A percentile compares a stretch with the other conserved stretches of the same genome.
These are phyloP conservation scores for Geotrypetes seraphini DNA, from an alignment of 2,797 vertebrate species.

Conservation along the genomic window DNA sequence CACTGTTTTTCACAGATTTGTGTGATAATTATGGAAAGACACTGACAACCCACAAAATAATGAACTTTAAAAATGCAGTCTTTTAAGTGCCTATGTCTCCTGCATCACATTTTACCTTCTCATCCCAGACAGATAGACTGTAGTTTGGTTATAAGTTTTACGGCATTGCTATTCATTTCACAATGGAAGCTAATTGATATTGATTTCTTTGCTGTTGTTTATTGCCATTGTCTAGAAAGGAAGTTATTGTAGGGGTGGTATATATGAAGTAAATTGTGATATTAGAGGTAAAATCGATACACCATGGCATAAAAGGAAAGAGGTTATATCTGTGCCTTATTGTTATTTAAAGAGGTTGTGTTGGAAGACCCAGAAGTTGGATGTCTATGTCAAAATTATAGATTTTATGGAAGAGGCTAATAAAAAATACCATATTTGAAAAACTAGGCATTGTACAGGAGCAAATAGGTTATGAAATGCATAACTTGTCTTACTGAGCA, in stretches of 20 bases:
- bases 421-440: too few species aligned
- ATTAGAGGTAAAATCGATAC: conserved; percentile 16
- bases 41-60: too few species aligned
- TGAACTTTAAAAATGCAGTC: too few species aligned
- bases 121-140: not conserved
- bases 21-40: too few species aligned
- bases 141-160: conserved; percentile 10
- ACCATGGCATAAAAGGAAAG: conserved; percentile 1
- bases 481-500: too few species aligned
- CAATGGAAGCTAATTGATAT: conserved; percentile 27
- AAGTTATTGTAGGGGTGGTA: conserved; percentile 16
- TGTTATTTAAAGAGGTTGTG: conserved; percentile 4
- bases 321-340: not conserved
- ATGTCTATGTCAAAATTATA: not conserved
- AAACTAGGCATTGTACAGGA: too few species aligned
- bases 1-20: too few species aligned
- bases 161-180: conserved; percentile 23
- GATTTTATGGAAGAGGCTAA: conserved; percentile 8
- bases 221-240: conserved; percentile 16
- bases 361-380: not conserved
- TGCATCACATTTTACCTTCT: too few species aligned
- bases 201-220: conserved; percentile 18
- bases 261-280: conserved; percentile 6
- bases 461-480: too few species aligned
- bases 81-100: too few species aligned